A percentile compares a stretch with the other conserved stretches of the same genome.
Evolutionary conservation across 2,797 vertebrate species (phyloP).

Genomic region (Psittacula echo): DNA sequence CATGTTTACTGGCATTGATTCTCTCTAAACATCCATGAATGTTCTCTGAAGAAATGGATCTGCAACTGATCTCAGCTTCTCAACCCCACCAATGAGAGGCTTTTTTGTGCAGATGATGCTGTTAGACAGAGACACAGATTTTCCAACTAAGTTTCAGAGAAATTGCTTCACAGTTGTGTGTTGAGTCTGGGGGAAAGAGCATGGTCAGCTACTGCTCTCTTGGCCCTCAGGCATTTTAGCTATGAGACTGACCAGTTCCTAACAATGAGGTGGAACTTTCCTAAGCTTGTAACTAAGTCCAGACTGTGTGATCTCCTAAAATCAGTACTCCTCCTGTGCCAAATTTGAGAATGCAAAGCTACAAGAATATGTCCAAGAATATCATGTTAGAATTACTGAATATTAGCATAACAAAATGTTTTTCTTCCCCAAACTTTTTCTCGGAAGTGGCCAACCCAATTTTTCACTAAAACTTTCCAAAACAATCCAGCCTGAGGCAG

Average conservation of each 20-base stretch:
- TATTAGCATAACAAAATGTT: not conserved
- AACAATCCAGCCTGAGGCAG: not conserved
- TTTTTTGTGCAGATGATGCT: not conserved
- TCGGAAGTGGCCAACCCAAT: not conserved
- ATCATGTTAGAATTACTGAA: not conserved
- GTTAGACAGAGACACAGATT: not conserved
- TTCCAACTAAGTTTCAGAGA: not conserved
- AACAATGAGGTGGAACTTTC: not conserved
- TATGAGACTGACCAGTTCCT: not conserved
- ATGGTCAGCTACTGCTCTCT: not conserved
- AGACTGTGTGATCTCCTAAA: not conserved
- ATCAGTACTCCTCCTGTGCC: not conserved
- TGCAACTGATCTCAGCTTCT: not conserved
- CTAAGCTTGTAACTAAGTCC: not conserved
- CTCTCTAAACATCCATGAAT: not conserved
- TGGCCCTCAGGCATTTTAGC: not conserved
- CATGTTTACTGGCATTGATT: not conserved
- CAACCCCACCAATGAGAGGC: not conserved
- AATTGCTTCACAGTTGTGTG: not conserved
- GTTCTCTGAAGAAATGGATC: not conserved
- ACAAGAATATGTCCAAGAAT: not conserved
- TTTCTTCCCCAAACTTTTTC: slow-evolving; percentile 18
- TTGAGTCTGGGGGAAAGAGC: not conserved
- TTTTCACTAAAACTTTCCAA: slow-evolving; percentile 47
- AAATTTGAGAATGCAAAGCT: not conserved